A percentile compares a stretch with the other conserved stretches of the same genome.
Conservation (phyloP, 2,113 vertebrate species). For the Amblyornis subalaris region DNA sequence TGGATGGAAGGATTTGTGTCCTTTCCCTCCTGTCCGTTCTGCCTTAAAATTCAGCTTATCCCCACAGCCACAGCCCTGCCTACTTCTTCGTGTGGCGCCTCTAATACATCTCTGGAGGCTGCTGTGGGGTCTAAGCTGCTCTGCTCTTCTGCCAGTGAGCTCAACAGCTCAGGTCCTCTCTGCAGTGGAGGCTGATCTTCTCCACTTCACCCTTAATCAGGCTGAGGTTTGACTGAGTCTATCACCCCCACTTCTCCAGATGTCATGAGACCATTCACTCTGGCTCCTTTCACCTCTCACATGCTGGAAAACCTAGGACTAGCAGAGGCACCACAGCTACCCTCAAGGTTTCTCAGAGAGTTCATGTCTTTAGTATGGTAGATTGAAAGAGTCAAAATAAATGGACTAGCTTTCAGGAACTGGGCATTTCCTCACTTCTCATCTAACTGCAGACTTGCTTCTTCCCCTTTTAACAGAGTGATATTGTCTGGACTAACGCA, state of each 20-base stretch:
- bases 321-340: background rate
- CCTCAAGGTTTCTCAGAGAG: background rate
- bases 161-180: background rate
- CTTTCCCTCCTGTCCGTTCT: background rate
- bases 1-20: background rate
- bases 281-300: background rate
- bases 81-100: background rate
- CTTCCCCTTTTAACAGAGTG: background rate
- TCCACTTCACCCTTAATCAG: background rate
- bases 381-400: background rate
- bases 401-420: background rate
- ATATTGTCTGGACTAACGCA: background rate
- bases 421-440: background rate
- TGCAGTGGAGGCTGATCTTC: background rate
- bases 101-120: background rate
- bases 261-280: background rate
- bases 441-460: background rate
- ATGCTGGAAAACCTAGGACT: background rate
- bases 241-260: background rate
- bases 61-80: background rate
- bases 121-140: background rate
- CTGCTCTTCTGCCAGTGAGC: background rate
- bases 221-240: background rate
- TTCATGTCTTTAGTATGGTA: background rate
- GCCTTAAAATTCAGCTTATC: background rate